phyloP scores from a whole-genome alignment of 2,797 vertebrate species.

The Astyanax mexicanus region DNA sequence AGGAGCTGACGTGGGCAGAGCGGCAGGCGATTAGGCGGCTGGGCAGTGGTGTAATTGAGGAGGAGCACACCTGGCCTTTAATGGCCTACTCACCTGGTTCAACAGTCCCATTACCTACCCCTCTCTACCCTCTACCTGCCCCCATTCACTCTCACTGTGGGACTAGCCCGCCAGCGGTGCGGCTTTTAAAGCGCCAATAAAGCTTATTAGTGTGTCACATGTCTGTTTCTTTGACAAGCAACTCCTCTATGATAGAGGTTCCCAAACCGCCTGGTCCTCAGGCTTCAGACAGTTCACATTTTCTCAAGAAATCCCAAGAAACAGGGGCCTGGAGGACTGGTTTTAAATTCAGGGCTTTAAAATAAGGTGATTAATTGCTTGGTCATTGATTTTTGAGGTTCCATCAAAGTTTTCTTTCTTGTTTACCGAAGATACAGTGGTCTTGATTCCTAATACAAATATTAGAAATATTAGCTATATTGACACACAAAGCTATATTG shows the following conservation, averaged over 20 bases:
- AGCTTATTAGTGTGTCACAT: constrained; percentile 2
- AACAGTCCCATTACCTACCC: constrained; percentile 20
- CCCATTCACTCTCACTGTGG: constrained; percentile 50
- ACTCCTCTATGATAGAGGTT: background rate
- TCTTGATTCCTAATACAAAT: too few species aligned
- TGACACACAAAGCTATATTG: too few species aligned
- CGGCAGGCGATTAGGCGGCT: constrained; percentile 53
- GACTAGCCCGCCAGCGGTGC: constrained; percentile 16
- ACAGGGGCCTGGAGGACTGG: too few species aligned
- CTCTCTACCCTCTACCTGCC: background rate
- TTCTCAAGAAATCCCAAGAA: too few species aligned
- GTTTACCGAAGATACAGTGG: background rate
- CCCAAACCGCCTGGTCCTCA: too few species aligned
- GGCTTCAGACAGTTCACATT: too few species aligned
- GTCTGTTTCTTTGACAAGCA: constrained; percentile 32
- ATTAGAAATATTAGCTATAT: too few species aligned
- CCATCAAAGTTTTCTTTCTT: too few species aligned
- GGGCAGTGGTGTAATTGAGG: constrained; percentile 63
- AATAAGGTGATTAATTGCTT: constrained; percentile 41
- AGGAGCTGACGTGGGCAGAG: constrained; percentile 56
- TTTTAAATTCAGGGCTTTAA: too few species aligned
- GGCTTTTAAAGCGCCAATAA: constrained; percentile 42
- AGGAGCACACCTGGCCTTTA: constrained; percentile 73
- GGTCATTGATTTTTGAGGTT: background rate
- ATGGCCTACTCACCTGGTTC: constrained; percentile 72